Base-by-base conservation (phyloP, 2,797 vertebrate genomes). In the Sternarchorhynchus goeldii region DNA sequence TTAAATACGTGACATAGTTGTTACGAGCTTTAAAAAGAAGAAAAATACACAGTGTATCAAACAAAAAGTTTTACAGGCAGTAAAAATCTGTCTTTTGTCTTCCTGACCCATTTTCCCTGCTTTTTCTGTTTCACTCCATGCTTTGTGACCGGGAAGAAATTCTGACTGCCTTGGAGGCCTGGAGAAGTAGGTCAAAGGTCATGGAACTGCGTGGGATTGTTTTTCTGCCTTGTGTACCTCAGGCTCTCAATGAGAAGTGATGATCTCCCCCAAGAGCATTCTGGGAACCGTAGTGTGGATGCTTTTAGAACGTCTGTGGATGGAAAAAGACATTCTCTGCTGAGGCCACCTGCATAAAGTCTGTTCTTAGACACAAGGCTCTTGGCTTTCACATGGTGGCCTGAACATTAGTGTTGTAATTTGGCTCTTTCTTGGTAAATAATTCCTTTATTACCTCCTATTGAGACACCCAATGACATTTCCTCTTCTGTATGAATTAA, bases 131-230 rank as follows among this genome's bases (percentile, higher is more conserved):
- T 25, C 16, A 1, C 29, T 16, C n/a, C 56, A 29, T 69, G 50
- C 25, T 41, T 41, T 41, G 39, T 6, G 39, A 10, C 39, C 6
- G 29, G 55, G 45, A 29, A 56, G 12, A 34, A 34, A 34, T 29
- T 75, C 32, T 39, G 20, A 17, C 39, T 12, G 10, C 20, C 12
- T 12, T 72, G 45, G 14, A 25, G 17, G 32, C 2, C 14, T 64
- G 34, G 62, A 67, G 76, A 84, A 81, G 29, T 66, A 5, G 62
- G 78, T 77, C 64, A 81, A 85, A 79, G 78, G 77, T 82, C 36
- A 83, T 5, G 16, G 66, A 31, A 16, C 45, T 60, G 73, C 20
- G 17, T 16, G 32, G 32, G n/a, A 36, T 45, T 80, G 32, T 59
- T 59, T 18, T 39, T 73, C 21, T 79, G 58, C 66, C 57, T 39